Percentiles rank a stretch among this genome's conserved stretches.
Conservation (phyloP, 2,113 vertebrate species). For the Carollia perspicillata region DNA sequence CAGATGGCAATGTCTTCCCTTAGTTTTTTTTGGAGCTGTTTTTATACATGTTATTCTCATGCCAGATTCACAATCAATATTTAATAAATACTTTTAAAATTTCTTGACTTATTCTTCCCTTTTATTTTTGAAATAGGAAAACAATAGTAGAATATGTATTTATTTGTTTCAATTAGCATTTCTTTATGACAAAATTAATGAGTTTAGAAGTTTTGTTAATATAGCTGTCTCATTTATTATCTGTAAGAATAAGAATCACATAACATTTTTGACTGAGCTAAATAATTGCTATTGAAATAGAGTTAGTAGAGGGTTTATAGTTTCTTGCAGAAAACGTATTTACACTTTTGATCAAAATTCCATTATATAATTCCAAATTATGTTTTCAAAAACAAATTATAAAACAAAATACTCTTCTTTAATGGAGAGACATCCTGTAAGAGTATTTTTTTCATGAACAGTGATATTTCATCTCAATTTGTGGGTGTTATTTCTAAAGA, state of each 20-base stretch:
- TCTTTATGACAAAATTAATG: constrained; percentile 37
- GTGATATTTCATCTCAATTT: constrained; percentile 69
- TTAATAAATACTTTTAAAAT: constrained; percentile 29
- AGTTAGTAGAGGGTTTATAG: constrained; percentile 47
- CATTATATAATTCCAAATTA: constrained; percentile 68
- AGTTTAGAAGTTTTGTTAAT: constrained; percentile 39
- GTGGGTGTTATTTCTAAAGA: constrained; percentile 70
- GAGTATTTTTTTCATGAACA: constrained; percentile 76
- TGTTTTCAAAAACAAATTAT: constrained; percentile 77
- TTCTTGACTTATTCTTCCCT: neutral
- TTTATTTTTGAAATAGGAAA: neutral
- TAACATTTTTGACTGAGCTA: constrained; percentile 27
- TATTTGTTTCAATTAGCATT: constrained; percentile 41
- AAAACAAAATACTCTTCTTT: constrained; percentile 67
- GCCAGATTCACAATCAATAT: neutral
- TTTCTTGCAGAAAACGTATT: constrained; percentile 69
- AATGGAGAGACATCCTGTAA: constrained; percentile 65
- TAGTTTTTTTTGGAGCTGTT: neutral
- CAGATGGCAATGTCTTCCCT: neutral
- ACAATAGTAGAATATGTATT: neutral
- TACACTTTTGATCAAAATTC: constrained; percentile 65
- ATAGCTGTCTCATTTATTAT: constrained; percentile 35
- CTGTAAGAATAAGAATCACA: constrained; percentile 43
- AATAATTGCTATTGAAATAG: constrained; percentile 65
- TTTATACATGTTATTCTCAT: neutral